Base-by-base conservation (phyloP, 1,140 invertebrate species). In the Leptopilina boulardi region DNA sequence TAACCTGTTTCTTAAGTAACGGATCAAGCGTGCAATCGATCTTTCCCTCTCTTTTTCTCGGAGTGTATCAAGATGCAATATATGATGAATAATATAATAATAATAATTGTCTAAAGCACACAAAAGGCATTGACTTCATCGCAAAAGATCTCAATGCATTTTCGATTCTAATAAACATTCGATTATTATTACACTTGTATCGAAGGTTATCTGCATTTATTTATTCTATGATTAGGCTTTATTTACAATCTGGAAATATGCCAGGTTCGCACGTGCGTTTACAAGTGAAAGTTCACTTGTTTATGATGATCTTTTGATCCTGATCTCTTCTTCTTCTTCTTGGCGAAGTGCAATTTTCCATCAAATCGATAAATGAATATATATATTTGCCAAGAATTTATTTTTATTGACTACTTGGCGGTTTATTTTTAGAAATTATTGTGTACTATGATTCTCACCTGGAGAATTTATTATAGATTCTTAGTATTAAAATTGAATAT, bases 1-100 rank as follows among this genome's bases (percentile, higher is more conserved):
- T 66, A 66, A 66, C 56, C 56, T 15, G 56, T 66, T 66, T 66
- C 26, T 26, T 26, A n/a, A 66, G 11, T 66, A 66, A 66, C 56
- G 23, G 56, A 66, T 66, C 56, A 23, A 21, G 21, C 11, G 23
- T 13, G 56, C 23, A 66, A 66, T 66, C 56, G 56, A 66, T 66
- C 56, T 66, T 10, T 66, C 13, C 21, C 10, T 66, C 56, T 21
- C 15, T 66, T 21, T 66, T 10, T 66, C 23, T 59, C 10, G 13
- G 44, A 47, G 44, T n/a, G n/a, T 9, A 47, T 66, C 15, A 15
- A 66, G 56, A 26, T 66, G 56, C 56, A 66, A 66, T 66, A 30
- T 15, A 26, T 23, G 56, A 66, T 66, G 13, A 66, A 66, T 66
- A 23, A 66, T 66, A 66, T 66, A 23, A 51, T 59, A 56, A 66